phyloP scores from a whole-genome alignment of 2,888 invertebrate species.

The Lithophane socia region DNA sequence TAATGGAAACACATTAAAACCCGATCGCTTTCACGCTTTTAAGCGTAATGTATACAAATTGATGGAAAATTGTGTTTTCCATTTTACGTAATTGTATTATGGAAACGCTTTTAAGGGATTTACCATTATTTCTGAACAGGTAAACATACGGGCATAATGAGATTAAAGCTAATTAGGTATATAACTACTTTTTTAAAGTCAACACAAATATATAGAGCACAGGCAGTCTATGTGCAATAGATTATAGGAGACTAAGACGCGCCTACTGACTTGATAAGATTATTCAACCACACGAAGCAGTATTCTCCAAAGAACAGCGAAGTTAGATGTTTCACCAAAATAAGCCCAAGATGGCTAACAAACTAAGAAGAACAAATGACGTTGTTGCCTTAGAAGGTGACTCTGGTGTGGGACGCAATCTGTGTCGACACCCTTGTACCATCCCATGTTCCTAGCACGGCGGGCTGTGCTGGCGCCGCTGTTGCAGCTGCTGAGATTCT shows the following conservation, averaged over 20 bases:
- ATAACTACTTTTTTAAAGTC: neutral
- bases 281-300: neutral
- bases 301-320: neutral
- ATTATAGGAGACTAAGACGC: neutral
- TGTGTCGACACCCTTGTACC: no score
- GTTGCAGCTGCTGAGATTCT: no score
- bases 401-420: no score
- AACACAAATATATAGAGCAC: neutral
- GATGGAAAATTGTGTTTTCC: conserved; percentile 21
- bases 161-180: neutral
- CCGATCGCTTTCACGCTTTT: conserved; percentile 13
- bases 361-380: neutral
- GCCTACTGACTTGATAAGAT: neutral
- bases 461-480: no score
- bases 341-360: neutral
- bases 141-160: neutral
- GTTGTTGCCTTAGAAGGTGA: no score
- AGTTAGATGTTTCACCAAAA: conserved; percentile 11
- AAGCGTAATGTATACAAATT: conserved; percentile 16
- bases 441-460: no score
- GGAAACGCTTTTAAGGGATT: conserved; percentile 7
- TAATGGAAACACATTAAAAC: conserved; percentile 1
- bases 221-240: neutral
- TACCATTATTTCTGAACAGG: neutral
- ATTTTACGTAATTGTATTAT: neutral